A percentile compares a stretch with the other conserved stretches of the same genome.
Evolutionary conservation across 1,140 invertebrate genomes (phyloP).

Genomic region (Streblospio benedicti): DNA sequence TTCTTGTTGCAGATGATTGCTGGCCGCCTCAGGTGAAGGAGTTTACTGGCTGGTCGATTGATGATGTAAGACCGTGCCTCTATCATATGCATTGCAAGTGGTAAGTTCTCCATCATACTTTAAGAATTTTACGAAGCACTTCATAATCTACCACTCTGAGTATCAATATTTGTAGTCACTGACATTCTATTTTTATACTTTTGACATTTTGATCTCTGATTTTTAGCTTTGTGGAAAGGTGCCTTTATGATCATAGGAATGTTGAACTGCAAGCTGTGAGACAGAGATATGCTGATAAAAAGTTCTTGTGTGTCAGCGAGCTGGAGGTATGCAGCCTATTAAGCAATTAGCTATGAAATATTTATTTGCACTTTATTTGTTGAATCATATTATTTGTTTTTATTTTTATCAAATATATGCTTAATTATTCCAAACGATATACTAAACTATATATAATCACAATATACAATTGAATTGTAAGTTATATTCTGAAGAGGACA

Average conservation of each 20-base stretch:
- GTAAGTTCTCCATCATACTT: slow-evolving; percentile 26
- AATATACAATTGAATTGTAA: too few species aligned
- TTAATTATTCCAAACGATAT: too few species aligned
- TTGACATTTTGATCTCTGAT: neutral
- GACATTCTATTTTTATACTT: neutral
- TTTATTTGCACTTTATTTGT: too few species aligned
- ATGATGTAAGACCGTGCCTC: slow-evolving; percentile 35
- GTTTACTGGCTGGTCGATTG: slow-evolving; percentile 35
- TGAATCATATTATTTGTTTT: too few species aligned
- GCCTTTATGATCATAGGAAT: slow-evolving; percentile 36
- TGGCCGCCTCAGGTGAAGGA: slow-evolving; percentile 27
- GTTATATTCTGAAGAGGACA: too few species aligned
- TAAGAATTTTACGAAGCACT: too few species aligned
- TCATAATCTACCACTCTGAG: too few species aligned
- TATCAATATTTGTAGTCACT: neutral
- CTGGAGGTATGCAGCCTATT: too few species aligned
- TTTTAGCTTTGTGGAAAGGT: slow-evolving; percentile 36
- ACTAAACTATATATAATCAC: too few species aligned
- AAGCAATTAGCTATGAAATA: too few species aligned
- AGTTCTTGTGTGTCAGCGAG: slow-evolving; percentile 1
- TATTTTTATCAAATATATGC: too few species aligned
- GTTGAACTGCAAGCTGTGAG: slow-evolving; percentile 39
- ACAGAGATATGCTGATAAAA: slow-evolving; percentile 33
- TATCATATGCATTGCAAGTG: slow-evolving; percentile 42
- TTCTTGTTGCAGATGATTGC: too few species aligned